These are phyloP conservation scores for Prolemur simus DNA, from an alignment of 2,113 vertebrate species.

Conservation along the genomic window DNA sequence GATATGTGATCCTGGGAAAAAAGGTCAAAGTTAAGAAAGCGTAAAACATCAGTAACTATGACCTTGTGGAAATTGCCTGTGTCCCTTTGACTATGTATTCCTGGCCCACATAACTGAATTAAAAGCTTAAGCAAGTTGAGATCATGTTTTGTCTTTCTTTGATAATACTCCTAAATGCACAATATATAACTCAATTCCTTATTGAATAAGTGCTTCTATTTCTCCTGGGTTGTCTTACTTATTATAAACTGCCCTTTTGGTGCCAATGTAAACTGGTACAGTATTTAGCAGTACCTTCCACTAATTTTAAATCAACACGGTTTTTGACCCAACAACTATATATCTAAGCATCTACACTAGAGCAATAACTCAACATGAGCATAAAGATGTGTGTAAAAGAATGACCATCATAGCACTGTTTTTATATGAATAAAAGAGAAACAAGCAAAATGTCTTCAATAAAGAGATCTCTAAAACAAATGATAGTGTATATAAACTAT, in stretches of 20 bases:
- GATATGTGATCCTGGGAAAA: not conserved
- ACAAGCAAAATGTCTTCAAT: not conserved
- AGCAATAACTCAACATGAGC: not conserved
- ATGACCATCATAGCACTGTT: not conserved
- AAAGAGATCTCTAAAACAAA: not conserved
- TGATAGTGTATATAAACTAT: not conserved
- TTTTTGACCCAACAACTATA: not conserved
- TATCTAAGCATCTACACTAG: not conserved
- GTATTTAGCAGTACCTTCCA: not conserved
- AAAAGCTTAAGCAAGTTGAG: not conserved
- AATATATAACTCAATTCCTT: not conserved
- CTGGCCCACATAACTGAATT: not conserved
- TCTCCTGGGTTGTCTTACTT: not conserved
- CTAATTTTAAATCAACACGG: not conserved
- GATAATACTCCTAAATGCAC: not conserved
- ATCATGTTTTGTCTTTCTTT: not conserved
- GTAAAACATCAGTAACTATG: not conserved
- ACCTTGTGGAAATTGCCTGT: not conserved
- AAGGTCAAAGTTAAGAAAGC: not conserved
- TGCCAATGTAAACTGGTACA: not conserved
- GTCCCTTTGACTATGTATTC: not conserved
- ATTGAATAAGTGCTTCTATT: not conserved
- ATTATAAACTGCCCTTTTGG: not conserved
- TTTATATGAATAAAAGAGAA: not conserved
- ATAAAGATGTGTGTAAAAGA: not conserved